Evolutionary conservation across 2,888 invertebrate species (phyloP), one percentile per base, ranked within the genome.

Genomic region (Anagyrus pseudococci): DNA sequence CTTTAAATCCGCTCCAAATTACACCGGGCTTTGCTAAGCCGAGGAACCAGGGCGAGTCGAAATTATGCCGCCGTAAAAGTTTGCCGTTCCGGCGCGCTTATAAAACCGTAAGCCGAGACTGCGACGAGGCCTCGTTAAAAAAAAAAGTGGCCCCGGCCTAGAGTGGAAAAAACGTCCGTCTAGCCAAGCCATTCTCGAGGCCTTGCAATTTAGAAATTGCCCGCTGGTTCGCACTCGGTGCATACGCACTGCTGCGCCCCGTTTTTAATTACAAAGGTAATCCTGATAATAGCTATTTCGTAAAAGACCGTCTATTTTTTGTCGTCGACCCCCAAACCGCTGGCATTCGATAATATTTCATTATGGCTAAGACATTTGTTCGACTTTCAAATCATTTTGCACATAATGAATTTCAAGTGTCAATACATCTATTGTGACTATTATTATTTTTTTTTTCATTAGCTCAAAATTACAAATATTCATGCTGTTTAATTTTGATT

Each of bases 251-350:
- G 55, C 56, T 50, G 61, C 61, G 58, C 58, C 49, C 61, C 65
- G 63, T 67, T 68, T 57, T 65, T 68, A 69, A 71, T 71, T 69
- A 69, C 67, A 64, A 68, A 66, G 68, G 60, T 68, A 71, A 69
- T 70, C 67, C 62, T 20, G 29, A 41, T 57, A 62, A 57, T 52
- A 29, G 49, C 29, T 15, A 4, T 6, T 19, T 61, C 49, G 48
- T 43, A 43, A 37, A 49, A 7, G 29, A 2, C 17, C 15, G 41
- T 17, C 19, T 15, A 13, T 50, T 50, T 37, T 50, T 22, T 22
- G 15, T n/a, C 23, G 7, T 4, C 40, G 2, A 23, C 20, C 26
- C 0, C 8, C 23, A 4, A 23, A 8, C n/a, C 25, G 17, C 6
- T n/a, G 22, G 13, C n/a, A 25, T 29, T 29, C 29, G 29, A 29